A percentile compares a stretch with the other conserved stretches of the same genome.
Conservation (phyloP, 1,140 invertebrate genomes). For the Nilaparvata lugens region DNA sequence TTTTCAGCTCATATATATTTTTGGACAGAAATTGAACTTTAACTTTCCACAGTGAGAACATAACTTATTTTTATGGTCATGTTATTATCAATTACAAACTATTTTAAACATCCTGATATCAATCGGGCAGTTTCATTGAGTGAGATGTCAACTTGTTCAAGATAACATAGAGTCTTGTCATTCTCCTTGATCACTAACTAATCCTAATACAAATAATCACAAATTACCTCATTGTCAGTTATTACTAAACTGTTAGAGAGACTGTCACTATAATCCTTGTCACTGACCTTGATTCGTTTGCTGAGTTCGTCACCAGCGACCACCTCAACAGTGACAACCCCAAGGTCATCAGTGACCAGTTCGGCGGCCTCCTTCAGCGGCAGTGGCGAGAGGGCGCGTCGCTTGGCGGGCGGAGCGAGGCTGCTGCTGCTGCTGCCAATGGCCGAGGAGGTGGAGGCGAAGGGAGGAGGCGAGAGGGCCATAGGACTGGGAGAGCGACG, state of each 20-base stretch:
- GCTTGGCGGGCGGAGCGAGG: constrained; percentile 10
- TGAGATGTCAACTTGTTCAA: too few relatives aligned
- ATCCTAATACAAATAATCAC: too few relatives aligned
- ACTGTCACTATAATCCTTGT: background rate
- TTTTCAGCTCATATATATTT: too few relatives aligned
- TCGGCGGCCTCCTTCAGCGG: constrained; percentile 15
- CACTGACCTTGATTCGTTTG: constrained; percentile 25
- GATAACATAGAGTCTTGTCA: too few relatives aligned
- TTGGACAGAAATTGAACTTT: too few relatives aligned
- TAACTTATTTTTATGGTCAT: too few relatives aligned
- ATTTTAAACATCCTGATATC: too few relatives aligned
- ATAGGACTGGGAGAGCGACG: background rate
- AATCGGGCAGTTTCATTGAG: too few relatives aligned
- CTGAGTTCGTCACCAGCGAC: constrained; percentile 28
- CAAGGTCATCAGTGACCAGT: constrained; percentile 30
- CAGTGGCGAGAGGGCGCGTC: constrained; percentile 14
- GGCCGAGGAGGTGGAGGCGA: background rate
- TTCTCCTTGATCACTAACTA: too few relatives aligned
- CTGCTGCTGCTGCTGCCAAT: background rate
- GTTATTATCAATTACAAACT: too few relatives aligned
- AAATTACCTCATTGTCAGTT: background rate
- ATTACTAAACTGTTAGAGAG: constrained; percentile 3
- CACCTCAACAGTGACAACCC: constrained; percentile 32
- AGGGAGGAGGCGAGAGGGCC: background rate
- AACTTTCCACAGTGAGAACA: too few relatives aligned